Evolutionary conservation across 2,797 vertebrate species (phyloP).

Genomic region (Sebastes baramenuke): DNA sequence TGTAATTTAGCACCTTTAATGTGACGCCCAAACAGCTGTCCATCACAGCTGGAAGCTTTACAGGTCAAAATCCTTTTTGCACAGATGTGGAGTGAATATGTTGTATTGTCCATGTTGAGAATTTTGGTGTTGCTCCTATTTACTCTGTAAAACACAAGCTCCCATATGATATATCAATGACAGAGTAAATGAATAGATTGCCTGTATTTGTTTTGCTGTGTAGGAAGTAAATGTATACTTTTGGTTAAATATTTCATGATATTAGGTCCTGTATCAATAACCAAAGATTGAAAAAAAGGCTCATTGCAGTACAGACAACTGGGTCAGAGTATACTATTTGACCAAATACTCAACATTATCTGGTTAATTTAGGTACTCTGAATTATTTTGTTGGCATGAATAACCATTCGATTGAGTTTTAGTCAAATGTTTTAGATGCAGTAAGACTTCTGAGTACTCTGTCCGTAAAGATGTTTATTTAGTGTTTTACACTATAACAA

Average conservation of each 20-base stretch:
- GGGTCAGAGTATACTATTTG: neutral
- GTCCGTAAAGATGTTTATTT: neutral
- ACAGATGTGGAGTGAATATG: neutral
- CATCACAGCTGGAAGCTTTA: constrained; percentile 20
- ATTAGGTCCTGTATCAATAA: neutral
- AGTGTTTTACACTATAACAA: neutral
- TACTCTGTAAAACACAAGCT: neutral
- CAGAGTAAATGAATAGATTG: neutral
- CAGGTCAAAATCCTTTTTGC: neutral
- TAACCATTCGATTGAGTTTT: neutral
- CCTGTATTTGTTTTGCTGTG: neutral
- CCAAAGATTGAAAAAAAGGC: neutral
- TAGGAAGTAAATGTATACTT: neutral
- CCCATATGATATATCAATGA: neutral
- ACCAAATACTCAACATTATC: neutral
- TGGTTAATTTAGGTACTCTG: neutral
- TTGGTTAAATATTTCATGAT: neutral
- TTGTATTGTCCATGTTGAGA: neutral
- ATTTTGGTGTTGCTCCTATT: neutral
- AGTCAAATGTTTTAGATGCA: neutral
- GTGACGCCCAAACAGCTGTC: constrained; percentile 23
- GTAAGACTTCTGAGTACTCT: too few species aligned
- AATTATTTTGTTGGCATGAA: neutral
- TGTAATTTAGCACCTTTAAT: neutral
- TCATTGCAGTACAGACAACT: neutral